These are phyloP conservation scores for Clarias laeviceps DNA, from an alignment of 2,797 vertebrate species.

Conservation along the genomic window DNA sequence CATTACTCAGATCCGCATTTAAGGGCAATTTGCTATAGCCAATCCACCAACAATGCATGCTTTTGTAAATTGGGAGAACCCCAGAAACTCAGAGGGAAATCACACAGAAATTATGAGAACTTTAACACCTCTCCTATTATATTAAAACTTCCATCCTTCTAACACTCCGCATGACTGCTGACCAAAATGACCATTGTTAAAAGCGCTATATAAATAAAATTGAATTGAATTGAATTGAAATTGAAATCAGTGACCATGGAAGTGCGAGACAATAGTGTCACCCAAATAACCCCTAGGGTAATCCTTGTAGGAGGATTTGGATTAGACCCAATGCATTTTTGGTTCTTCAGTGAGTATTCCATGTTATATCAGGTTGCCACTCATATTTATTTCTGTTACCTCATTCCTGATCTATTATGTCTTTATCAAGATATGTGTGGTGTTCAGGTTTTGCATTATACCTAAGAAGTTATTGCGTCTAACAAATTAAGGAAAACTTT, in stretches of 20 bases:
- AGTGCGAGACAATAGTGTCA: neutral
- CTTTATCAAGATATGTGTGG: neutral
- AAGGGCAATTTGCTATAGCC: neutral
- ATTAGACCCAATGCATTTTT: neutral
- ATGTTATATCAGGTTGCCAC: neutral
- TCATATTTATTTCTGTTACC: neutral
- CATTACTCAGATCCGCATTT: neutral
- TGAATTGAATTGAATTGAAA: no score
- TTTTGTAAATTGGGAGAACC: neutral
- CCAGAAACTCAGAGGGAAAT: neutral
- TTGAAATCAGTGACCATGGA: neutral
- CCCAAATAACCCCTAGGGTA: neutral
- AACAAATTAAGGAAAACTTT: neutral
- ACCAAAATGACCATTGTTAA: no score
- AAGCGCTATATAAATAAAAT: no score
- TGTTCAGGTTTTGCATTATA: neutral
- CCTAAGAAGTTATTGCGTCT: neutral
- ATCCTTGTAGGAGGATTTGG: neutral
- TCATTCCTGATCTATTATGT: no score
- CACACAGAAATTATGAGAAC: neutral
- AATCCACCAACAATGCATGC: neutral
- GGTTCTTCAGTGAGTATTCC: neutral
- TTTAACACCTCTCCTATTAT: no score
- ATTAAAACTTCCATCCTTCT: no score
- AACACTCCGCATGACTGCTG: no score